Evolutionary conservation across 2,888 invertebrate species (phyloP).

Genomic region (Pachydiplax longipennis): DNA sequence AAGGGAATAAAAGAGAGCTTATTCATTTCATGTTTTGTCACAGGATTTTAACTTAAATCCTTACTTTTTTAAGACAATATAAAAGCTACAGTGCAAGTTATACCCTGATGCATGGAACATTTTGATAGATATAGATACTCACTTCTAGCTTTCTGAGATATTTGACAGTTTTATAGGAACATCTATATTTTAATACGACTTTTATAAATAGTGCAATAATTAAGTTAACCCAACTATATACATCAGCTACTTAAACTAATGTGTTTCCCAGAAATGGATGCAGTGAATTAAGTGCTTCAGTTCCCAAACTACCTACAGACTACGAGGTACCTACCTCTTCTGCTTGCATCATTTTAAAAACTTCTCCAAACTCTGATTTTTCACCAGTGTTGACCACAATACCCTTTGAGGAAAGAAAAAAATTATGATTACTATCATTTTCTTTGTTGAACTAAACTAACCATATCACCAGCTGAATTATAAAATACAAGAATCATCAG

Average conservation of each 20-base stretch:
- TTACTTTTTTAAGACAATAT: too few species aligned
- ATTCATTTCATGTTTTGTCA: too few species aligned
- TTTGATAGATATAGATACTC: too few species aligned
- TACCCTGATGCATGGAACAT: too few species aligned
- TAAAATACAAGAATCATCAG: not conserved
- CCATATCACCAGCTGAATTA: not conserved
- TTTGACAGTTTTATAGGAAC: not conserved
- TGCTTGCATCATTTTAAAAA: slow-evolving; percentile 99
- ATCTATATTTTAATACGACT: not conserved
- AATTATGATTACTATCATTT: too few species aligned
- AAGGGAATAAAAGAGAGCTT: too few species aligned
- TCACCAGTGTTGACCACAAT: slow-evolving; percentile 97
- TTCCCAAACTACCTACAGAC: not conserved
- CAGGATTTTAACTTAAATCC: too few species aligned
- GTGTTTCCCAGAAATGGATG: not conserved
- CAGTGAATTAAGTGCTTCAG: too few species aligned
- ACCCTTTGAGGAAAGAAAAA: slow-evolving; percentile 68
- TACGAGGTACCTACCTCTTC: slow-evolving; percentile 71
- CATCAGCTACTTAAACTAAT: not conserved
- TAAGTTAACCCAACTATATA: not conserved
- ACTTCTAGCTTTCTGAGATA: not conserved
- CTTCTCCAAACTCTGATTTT: slow-evolving; percentile 97
- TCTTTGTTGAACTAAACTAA: not conserved
- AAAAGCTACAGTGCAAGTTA: too few species aligned
- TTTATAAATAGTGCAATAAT: not conserved